These are phyloP conservation scores for Aphelenchoides fujianensis DNA, from an alignment of 1,140 invertebrate genomes.

Conservation along the genomic window DNA sequence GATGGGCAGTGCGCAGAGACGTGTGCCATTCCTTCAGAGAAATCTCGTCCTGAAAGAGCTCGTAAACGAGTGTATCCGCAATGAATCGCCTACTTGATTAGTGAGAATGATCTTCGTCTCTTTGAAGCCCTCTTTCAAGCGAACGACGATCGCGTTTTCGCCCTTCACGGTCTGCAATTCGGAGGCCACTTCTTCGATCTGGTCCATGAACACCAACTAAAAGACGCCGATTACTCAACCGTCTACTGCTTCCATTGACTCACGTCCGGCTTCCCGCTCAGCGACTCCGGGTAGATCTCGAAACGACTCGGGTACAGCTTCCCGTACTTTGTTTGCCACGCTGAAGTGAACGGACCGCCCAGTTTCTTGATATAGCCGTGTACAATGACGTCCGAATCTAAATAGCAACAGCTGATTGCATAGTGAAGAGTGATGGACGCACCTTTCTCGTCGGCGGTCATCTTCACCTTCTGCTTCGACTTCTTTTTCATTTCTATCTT, in stretches of 20 bases:
- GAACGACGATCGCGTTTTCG: conserved; percentile 86
- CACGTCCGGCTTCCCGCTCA: conserved; percentile 79
- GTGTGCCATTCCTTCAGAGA: conserved; percentile 84
- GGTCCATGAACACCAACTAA: conserved; percentile 83
- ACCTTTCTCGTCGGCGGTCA: conserved; percentile 92
- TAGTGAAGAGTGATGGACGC: conserved; percentile 28
- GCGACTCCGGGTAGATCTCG: conserved; percentile 86
- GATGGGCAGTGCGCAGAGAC: conserved; percentile 82
- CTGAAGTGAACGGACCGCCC: conserved; percentile 91
- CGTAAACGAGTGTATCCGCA: too few relatives aligned
- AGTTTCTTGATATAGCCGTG: conserved; percentile 98
- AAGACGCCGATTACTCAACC: conserved; percentile 15
- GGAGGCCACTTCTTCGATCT: conserved; percentile 80
- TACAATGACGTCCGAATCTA: conserved; percentile 95
- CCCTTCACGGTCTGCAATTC: conserved; percentile 83
- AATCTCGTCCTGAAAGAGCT: conserved; percentile 62
- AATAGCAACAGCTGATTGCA: conserved; percentile 51
- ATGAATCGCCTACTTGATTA: conserved; percentile 78
- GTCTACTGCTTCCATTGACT: neutral
- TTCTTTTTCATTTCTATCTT: conserved; percentile 89
- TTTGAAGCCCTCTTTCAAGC: conserved; percentile 71
- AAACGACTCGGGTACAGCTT: conserved; percentile 80
- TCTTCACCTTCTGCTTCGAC: conserved; percentile 84
- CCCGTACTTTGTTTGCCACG: conserved; percentile 89
- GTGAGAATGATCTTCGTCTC: conserved; percentile 82